Evolutionary conservation across 2,888 invertebrate species (phyloP).

Genomic region (Ophion ellenae): DNA sequence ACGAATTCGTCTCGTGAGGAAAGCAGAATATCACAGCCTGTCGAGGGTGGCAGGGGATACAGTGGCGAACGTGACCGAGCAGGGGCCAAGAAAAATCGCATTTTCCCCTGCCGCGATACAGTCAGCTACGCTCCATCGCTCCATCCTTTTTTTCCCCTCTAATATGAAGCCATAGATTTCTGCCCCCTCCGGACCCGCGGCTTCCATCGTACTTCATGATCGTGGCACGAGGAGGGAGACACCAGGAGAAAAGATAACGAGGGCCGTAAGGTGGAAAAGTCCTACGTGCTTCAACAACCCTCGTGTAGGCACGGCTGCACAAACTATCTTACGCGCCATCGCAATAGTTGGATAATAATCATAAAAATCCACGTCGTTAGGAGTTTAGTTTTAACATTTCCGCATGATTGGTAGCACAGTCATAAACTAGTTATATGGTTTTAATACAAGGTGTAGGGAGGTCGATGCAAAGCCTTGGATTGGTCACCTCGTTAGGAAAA

Average conservation of each 20-base stretch:
- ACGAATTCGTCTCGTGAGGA: conserved; percentile 58
- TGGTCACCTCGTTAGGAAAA: too few species aligned
- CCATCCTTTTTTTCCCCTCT: not conserved
- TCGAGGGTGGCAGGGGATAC: not conserved
- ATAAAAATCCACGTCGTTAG: not conserved
- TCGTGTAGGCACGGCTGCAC: conserved; percentile 20
- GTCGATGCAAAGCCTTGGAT: too few species aligned
- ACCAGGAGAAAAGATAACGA: conserved; percentile 25
- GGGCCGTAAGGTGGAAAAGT: conserved; percentile 19
- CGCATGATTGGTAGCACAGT: not conserved
- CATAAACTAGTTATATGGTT: not conserved
- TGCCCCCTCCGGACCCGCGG: conserved; percentile 10
- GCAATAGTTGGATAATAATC: not conserved
- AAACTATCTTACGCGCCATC: not conserved
- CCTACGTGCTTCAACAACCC: conserved; percentile 20
- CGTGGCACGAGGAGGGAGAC: not conserved
- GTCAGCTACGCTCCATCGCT: conserved; percentile 22
- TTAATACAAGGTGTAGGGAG: not conserved
- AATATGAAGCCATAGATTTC: conserved; percentile 15
- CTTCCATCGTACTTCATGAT: not conserved
- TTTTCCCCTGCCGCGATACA: conserved; percentile 31
- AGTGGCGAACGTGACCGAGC: conserved; percentile 8
- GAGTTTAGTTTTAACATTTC: not conserved
- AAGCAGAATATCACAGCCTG: conserved; percentile 46
- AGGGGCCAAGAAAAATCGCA: conserved; percentile 48